phyloP scores from a whole-genome alignment of 2,888 invertebrate genomes.

The Drosophila picticornis region DNA sequence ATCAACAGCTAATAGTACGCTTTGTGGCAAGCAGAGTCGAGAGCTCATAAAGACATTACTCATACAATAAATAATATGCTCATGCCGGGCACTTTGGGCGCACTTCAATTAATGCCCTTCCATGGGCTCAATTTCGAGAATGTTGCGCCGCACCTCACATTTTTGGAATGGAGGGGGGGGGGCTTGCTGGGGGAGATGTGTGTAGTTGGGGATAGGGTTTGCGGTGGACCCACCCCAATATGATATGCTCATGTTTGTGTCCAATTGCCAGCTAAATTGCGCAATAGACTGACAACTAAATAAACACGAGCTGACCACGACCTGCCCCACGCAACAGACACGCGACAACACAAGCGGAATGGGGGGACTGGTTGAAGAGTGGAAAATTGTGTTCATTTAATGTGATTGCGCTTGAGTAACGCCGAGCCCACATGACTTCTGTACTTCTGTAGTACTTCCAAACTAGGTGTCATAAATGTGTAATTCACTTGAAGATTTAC shows the following conservation, averaged over 20 bases:
- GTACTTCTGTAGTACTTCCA: conserved; percentile 3
- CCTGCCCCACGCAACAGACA: conserved; percentile 77
- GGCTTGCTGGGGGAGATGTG: not conserved
- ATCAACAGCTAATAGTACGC: conserved; percentile 44
- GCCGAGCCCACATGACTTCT: conserved; percentile 9
- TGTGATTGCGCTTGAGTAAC: conserved; percentile 68
- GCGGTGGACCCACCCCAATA: conserved; percentile 27
- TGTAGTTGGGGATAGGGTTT: not conserved
- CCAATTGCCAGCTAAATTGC: conserved; percentile 50
- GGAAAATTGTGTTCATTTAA: conserved; percentile 48
- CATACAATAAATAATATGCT: conserved; percentile 28
- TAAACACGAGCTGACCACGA: conserved; percentile 64
- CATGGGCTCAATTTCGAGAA: conserved; percentile 42
- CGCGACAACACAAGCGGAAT: conserved; percentile 47
- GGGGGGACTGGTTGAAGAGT: not conserved
- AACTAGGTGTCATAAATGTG: conserved; percentile 71
- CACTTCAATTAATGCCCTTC: conserved; percentile 58
- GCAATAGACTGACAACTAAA: conserved; percentile 59
- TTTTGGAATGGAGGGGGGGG: not conserved
- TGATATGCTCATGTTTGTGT: conserved; percentile 24
- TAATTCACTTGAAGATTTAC: conserved; percentile 66
- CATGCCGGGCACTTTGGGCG: conserved; percentile 19
- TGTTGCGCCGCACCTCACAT: conserved; percentile 46
- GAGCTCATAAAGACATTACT: conserved; percentile 20
- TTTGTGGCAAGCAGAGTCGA: conserved; percentile 18